These are phyloP conservation scores for Molossus alvarezi DNA, from an alignment of 2,797 vertebrate genomes.

Conservation along the genomic window DNA sequence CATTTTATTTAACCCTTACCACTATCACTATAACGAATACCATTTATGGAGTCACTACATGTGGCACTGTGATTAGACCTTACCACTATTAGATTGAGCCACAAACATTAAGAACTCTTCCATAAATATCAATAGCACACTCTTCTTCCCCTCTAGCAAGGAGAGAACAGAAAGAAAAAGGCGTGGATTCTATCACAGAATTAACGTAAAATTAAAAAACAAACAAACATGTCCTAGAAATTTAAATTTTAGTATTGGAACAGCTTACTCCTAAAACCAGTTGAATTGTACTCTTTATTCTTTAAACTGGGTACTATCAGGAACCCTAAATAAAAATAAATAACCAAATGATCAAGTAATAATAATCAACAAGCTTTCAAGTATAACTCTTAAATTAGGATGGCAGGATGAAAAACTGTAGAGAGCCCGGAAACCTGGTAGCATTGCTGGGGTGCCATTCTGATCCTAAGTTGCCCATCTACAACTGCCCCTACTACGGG, in stretches of 20 bases:
- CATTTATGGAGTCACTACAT: not conserved
- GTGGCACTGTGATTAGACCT: not conserved
- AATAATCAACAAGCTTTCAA: not conserved
- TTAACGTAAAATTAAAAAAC: slow-evolving; percentile 37
- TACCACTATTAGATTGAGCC: not conserved
- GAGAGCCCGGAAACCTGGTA: not conserved
- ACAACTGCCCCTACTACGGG: not conserved
- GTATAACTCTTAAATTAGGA: not conserved
- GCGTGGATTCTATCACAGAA: not conserved
- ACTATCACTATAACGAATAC: not conserved
- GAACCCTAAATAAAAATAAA: slow-evolving; percentile 28
- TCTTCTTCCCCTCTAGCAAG: not conserved
- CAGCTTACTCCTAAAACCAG: not conserved
- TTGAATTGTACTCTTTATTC: not conserved
- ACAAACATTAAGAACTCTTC: not conserved
- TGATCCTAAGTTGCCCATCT: not conserved
- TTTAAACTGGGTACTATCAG: slow-evolving; percentile 2
- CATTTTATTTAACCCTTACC: not conserved
- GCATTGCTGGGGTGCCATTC: not conserved
- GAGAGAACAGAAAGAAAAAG: not conserved
- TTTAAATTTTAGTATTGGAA: slow-evolving; percentile 43
- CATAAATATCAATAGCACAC: not conserved
- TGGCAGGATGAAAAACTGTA: not conserved
- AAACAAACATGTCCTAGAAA: not conserved
- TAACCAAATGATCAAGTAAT: not conserved